Conservation (phyloP, 2,888 invertebrate genomes). For the Dendrolimus pini region DNA sequence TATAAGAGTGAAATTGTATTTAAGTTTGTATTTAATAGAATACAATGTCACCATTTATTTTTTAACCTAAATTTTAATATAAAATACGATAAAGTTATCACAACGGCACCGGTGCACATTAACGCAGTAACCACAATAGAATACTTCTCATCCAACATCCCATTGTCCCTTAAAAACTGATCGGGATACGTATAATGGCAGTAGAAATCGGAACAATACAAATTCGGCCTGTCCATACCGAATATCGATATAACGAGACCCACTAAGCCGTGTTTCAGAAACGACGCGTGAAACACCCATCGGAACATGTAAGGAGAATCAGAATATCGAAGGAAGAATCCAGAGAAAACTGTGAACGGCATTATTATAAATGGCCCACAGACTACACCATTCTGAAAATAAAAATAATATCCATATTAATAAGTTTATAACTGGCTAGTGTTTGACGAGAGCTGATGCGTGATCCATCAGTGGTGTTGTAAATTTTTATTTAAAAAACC, state of each 20-base stretch:
- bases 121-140: conserved; percentile 80
- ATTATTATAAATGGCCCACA: conserved; percentile 92
- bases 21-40: no score
- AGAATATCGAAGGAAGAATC: conserved; percentile 91
- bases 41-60: conserved; percentile 54
- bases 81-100: conserved; percentile 81
- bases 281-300: conserved; percentile 93
- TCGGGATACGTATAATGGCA: conserved; percentile 84
- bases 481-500: no score
- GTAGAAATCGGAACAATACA: conserved; percentile 85
- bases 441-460: no score
- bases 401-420: conserved; percentile 13
- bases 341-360: conserved; percentile 94
- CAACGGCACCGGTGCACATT: conserved; percentile 76
- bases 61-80: conserved; percentile 81
- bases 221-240: conserved; percentile 84
- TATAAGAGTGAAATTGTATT: no score
- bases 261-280: conserved; percentile 92
- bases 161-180: conserved; percentile 85
- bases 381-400: conserved; percentile 88
- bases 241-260: conserved; percentile 89
- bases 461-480: no score
- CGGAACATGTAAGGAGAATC: conserved; percentile 87
- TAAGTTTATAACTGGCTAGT: background rate
- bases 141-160: conserved; percentile 81